Base-by-base conservation (phyloP, 2,888 invertebrate species). In the Syrphus vitripennis region DNA sequence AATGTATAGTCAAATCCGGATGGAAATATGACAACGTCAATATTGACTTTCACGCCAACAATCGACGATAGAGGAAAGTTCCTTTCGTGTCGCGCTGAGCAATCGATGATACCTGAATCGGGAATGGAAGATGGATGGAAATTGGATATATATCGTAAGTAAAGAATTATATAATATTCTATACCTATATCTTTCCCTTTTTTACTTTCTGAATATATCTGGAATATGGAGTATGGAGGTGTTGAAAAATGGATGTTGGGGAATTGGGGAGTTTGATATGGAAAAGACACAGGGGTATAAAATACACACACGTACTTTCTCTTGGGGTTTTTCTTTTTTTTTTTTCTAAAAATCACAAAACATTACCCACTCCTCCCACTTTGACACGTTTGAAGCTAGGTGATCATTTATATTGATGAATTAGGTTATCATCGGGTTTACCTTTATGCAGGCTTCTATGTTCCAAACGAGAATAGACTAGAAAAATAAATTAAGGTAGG, bases 91-190 rank as follows among this genome's bases (percentile, higher is more conserved):
- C 94, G 95, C 75, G 97, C 96, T 10, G 96, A 96, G 89, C 97
- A 97, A 90, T 94, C 95, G 74, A 94, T 94, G 89, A 95, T 97
- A 89, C 94, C 95, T 3, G 95, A 95, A 90, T 95, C 96, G 50
- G 95, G 95, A 45, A 94, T 96, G 88, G 96, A 97, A 92, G 96
- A 97, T 90, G 95, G 94, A 82, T 97, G 96, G 96, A 95, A 95
- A 91, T 94, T 97, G 89, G 95, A 96, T 92, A 96, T 97, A 89
- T 95, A 96, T 91, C 97, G 97, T 97, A 93, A 96, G 97, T 95
- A 88, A 65, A 88, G 81, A 74, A 81, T 69, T 42, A 70, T 67
- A 45, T 48, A 31, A n/a, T 29, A 21, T 67, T 19, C 2, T 59
- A 59, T 21, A 37, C n/a, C 21, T 59, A 29, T 63, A 29, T 16